Evolutionary conservation across 2,113 vertebrate genomes (phyloP), one percentile per base, ranked within the genome.

Genomic region (Sinocyclocheilus grahami): DNA sequence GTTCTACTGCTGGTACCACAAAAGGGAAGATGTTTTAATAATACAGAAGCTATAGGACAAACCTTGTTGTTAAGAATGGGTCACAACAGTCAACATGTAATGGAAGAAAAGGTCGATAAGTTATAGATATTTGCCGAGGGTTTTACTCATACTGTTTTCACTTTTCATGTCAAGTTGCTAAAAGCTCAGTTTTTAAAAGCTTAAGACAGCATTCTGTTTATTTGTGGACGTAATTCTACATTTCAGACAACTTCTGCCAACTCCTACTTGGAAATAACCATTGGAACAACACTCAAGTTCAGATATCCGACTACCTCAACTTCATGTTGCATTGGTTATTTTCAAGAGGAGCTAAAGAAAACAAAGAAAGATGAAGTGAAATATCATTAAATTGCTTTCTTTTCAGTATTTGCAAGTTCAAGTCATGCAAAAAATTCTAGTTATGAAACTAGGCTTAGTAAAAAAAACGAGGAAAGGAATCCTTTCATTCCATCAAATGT

Each of bases 21-120:
- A 27, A 69, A 24, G 14, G 39, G 18, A 85, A 63, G 51, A 87
- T 65, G 82, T 78, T 74, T 83, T 4, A 24, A 85, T 75, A 82
- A 85, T 42, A 71, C 6, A 46, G 13, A 78, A 67, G 65, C 51
- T n/a, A 33, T 33, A 27, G 18, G 60, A 84, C 22, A 74, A 74
- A 39, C 53, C 69, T 69, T 63, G 22, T 20, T 30, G 39, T 24
- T 82, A 30, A 8, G 39, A 4, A 20, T 48, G 10, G 13, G n/a
- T 67, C 60, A 82, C 14, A 42, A 30, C 1, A 8, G 1, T 51
- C 6, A 24, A 62, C 37, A 16, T 16, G 7, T 72, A 20, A 55
- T 53, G 51, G 53, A 55, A 30, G 48, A 55, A 30, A 33, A 69
- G 27, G 14, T 69, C 6, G 0, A 33, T 16, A 10, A 69, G 30